A percentile compares a stretch with the other conserved stretches of the same genome.
Conservation (phyloP, 2,797 vertebrate species). For the Typhlichthys eigenmanni region DNA sequence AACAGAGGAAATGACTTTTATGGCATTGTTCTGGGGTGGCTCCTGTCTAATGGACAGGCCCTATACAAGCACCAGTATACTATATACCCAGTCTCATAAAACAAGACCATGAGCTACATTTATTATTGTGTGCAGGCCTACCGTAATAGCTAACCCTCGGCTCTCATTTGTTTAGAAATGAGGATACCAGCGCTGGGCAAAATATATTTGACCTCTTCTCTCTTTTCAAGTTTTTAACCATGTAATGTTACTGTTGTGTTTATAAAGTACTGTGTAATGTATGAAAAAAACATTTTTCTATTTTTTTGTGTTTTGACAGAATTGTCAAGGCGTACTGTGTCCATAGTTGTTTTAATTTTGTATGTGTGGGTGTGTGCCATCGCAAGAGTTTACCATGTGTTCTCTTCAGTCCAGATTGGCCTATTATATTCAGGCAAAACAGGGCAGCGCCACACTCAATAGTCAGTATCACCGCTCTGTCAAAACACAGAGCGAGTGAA, state of each 20-base stretch:
- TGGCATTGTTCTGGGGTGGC: conserved; percentile 2
- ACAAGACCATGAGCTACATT: conserved; percentile 36
- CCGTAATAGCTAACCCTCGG: conserved; percentile 54
- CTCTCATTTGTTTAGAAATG: conserved; percentile 62
- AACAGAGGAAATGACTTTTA: conserved; percentile 5
- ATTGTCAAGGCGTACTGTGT: too few species aligned
- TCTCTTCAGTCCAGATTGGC: too few species aligned
- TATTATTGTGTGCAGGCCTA: conserved; percentile 40
- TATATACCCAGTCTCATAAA: conserved; percentile 33
- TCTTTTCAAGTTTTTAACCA: conserved; percentile 19
- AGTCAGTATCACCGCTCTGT: too few species aligned
- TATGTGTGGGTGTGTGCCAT: too few species aligned
- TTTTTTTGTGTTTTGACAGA: too few species aligned
- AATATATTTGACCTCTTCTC: conserved; percentile 34
- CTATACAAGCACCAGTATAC: not conserved
- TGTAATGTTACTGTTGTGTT: conserved; percentile 4
- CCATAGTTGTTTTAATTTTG: too few species aligned
- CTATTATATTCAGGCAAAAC: too few species aligned
- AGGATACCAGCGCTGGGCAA: conserved; percentile 42
- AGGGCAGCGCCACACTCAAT: too few species aligned
- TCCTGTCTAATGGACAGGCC: conserved; percentile 17
- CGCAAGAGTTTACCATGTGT: too few species aligned
- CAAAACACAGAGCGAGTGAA: too few species aligned
- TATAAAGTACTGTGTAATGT: too few species aligned
- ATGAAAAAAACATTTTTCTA: not conserved